A percentile compares a stretch with the other conserved stretches of the same genome.
Evolutionary conservation across 2,113 vertebrate genomes (phyloP).

Genomic region (Dunckerocampus dactyliophorus): DNA sequence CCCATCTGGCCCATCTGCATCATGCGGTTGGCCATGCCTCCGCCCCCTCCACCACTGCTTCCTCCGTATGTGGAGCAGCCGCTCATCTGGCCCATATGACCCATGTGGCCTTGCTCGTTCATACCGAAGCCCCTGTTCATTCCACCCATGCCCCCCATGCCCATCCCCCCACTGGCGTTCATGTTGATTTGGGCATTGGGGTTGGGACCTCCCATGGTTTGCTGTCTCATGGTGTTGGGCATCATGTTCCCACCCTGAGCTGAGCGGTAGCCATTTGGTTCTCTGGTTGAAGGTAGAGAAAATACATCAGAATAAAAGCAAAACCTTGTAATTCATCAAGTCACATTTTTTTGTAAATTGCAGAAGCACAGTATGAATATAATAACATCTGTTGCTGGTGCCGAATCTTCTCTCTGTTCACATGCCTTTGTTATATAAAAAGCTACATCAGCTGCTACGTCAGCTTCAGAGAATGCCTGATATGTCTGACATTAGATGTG

Average conservation of each 20-base stretch:
- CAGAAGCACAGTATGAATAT: slow-evolving; percentile 6
- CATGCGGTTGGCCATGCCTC: slow-evolving; percentile 61
- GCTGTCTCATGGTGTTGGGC: slow-evolving; percentile 67
- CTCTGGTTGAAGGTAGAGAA: slow-evolving; percentile 69
- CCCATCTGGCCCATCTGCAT: slow-evolving; percentile 69
- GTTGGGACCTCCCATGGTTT: slow-evolving; percentile 75
- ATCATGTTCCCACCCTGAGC: slow-evolving; percentile 78
- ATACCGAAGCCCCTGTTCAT: slow-evolving; percentile 71
- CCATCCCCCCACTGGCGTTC: slow-evolving; percentile 75
- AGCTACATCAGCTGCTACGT: slow-evolving; percentile 44
- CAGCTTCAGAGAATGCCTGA: slow-evolving; percentile 29
- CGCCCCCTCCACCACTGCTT: slow-evolving; percentile 45
- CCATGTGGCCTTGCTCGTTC: slow-evolving; percentile 74
- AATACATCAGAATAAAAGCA: slow-evolving; percentile 13
- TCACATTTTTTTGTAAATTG: background rate
- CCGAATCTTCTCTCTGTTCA: slow-evolving; percentile 17
- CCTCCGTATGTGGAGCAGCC: slow-evolving; percentile 66
- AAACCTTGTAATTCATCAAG: background rate
- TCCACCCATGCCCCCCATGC: slow-evolving; percentile 60
- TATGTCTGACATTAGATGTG: slow-evolving; percentile 17
- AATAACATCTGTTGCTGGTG: slow-evolving; percentile 8
- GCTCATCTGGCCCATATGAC: slow-evolving; percentile 65
- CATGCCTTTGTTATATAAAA: slow-evolving; percentile 22
- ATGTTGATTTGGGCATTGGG: slow-evolving; percentile 78
- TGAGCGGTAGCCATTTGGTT: slow-evolving; percentile 88